A percentile compares a stretch with the other conserved stretches of the same genome.
phyloP scores from a whole-genome alignment of 53 echinoderm and acorn worm genomes.

The Echinometra lucunter region DNA sequence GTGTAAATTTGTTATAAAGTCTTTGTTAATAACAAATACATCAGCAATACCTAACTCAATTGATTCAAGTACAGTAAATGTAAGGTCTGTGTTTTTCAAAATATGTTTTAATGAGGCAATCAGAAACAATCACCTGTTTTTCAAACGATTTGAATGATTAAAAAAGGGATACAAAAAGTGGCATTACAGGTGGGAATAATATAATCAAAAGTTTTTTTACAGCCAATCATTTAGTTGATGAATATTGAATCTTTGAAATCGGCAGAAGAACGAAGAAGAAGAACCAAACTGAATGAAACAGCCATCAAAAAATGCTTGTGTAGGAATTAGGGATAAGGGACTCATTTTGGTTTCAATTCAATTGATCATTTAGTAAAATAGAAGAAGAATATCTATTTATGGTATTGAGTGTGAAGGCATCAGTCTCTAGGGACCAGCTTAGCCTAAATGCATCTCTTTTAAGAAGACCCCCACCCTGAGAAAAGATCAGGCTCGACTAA shows the following conservation, averaged over 20 bases:
- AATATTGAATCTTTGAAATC: too few relatives aligned
- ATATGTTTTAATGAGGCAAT: too few relatives aligned
- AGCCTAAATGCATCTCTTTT: conserved; percentile 23
- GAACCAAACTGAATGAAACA: background rate
- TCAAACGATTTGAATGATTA: too few relatives aligned
- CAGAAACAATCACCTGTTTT: too few relatives aligned
- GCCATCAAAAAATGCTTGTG: background rate
- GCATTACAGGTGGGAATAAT: too few relatives aligned
- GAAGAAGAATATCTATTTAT: too few relatives aligned
- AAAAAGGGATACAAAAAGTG: too few relatives aligned
- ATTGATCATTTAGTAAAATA: too few relatives aligned
- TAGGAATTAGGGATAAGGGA: too few relatives aligned
- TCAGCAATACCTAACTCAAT: background rate
- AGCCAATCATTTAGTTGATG: background rate
- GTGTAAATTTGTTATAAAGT: background rate
- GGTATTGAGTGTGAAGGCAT: background rate
- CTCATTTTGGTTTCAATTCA: too few relatives aligned
- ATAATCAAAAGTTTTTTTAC: too few relatives aligned
- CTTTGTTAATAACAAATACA: background rate
- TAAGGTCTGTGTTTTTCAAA: too few relatives aligned
- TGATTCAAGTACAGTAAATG: background rate
- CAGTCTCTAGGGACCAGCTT: conserved; percentile 8
- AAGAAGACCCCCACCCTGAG: conserved; percentile 27
- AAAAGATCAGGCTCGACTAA: conserved; percentile 4
- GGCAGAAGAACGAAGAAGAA: background rate